A percentile compares a stretch with the other conserved stretches of the same genome.
phyloP scores from a whole-genome alignment of 2,797 vertebrate genomes.

The Eulemur coronatus region DNA sequence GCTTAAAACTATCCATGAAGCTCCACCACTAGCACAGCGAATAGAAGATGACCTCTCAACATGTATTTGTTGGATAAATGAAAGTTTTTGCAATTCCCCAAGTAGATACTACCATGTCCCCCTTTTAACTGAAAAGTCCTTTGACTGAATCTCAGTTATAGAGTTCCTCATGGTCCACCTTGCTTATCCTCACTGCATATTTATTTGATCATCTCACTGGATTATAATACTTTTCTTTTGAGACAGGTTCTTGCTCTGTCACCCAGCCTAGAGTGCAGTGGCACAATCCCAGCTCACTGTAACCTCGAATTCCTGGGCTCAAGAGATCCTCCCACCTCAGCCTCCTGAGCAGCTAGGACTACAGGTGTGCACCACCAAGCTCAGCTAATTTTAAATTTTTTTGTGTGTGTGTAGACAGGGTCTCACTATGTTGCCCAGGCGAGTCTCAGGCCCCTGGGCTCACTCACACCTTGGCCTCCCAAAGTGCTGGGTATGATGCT shows the following conservation, averaged over 20 bases:
- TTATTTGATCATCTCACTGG: background rate
- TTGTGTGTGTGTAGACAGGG: background rate
- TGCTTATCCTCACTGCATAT: background rate
- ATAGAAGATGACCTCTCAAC: background rate
- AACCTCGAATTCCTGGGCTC: background rate
- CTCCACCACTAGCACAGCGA: background rate
- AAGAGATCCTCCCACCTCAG: background rate
- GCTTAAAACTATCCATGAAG: no score
- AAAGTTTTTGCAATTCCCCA: background rate
- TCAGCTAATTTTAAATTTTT: background rate
- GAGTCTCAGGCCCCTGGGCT: background rate
- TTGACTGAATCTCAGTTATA: accelerated
- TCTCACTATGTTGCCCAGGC: background rate
- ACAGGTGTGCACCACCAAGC: background rate
- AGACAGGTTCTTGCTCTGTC: background rate
- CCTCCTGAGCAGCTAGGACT: background rate
- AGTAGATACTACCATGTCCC: background rate
- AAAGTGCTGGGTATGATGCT: background rate
- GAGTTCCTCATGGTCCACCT: accelerated
- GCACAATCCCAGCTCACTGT: background rate
- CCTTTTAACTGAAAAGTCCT: background rate
- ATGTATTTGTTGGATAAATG: no score
- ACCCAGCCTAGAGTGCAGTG: background rate
- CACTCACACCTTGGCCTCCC: background rate
- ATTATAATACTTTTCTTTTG: background rate